Conservation (phyloP, 2,797 vertebrate species). For the Rallus crepitans region DNA sequence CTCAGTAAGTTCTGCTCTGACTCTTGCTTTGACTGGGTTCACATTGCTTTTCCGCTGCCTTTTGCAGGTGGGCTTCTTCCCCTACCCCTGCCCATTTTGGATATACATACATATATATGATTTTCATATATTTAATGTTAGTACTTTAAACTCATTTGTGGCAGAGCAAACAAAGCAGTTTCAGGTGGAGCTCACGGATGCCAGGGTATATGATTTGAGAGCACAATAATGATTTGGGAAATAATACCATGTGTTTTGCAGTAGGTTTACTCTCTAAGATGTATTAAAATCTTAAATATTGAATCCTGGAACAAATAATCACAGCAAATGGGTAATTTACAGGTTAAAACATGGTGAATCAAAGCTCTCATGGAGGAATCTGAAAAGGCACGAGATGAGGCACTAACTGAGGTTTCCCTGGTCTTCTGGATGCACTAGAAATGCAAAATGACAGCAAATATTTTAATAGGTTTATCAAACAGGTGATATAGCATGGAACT, state of each 20-base stretch:
- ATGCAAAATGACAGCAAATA: background rate
- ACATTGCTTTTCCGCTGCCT: background rate
- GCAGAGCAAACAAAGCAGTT: constrained; percentile 8
- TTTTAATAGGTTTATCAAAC: constrained; percentile 32
- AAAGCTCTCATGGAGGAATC: background rate
- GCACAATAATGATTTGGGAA: background rate
- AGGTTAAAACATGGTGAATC: constrained; percentile 34
- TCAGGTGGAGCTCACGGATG: background rate
- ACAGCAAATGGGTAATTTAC: background rate
- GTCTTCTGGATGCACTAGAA: background rate
- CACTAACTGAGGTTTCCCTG: background rate
- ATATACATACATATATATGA: background rate
- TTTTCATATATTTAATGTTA: too few species aligned
- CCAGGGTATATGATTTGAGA: background rate
- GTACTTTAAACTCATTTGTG: constrained; percentile 11
- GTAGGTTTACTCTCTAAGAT: background rate
- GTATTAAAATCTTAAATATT: background rate
- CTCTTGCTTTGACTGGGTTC: background rate
- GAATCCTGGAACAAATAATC: background rate
- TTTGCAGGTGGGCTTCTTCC: background rate
- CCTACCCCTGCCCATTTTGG: fast-evolving
- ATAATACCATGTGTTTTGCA: background rate
- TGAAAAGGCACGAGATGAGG: background rate
- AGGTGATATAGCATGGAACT: background rate
- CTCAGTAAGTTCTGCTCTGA: background rate